Conservation (phyloP, 2,888 invertebrate genomes). For the Lithophane semibrunnea region DNA sequence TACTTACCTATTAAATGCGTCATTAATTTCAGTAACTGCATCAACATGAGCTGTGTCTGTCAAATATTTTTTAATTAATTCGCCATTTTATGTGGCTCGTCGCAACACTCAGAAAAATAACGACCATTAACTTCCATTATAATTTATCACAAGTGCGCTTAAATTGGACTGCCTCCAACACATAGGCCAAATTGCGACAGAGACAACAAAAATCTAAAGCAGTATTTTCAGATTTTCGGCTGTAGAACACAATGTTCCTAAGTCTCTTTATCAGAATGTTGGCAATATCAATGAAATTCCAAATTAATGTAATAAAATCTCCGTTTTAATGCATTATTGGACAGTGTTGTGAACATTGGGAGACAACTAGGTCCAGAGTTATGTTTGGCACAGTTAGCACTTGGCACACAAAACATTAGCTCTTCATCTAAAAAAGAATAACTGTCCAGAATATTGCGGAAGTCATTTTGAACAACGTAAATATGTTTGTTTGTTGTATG, state of each 20-base stretch:
- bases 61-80: slow-evolving; percentile 62
- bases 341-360: slow-evolving; percentile 61
- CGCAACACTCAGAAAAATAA: slow-evolving; percentile 50
- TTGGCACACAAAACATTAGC: slow-evolving; percentile 70
- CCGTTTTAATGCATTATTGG: slow-evolving; percentile 68
- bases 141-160: slow-evolving; percentile 60
- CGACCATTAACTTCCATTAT: slow-evolving; percentile 52
- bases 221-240: slow-evolving; percentile 29
- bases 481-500: slow-evolving; percentile 68
- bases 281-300: slow-evolving; percentile 71
- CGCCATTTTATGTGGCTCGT: slow-evolving; percentile 50
- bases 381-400: slow-evolving; percentile 78
- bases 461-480: slow-evolving; percentile 72
- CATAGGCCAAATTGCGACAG: slow-evolving; percentile 48
- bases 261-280: slow-evolving; percentile 54
- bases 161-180: slow-evolving; percentile 61
- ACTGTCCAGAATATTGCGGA: slow-evolving; percentile 72
- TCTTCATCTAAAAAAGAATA: slow-evolving; percentile 74
- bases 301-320: slow-evolving; percentile 72
- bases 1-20: slow-evolving; percentile 44
- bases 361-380: slow-evolving; percentile 76
- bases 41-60: slow-evolving; percentile 47
- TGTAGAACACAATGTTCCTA: slow-evolving; percentile 18
- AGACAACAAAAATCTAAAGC: slow-evolving; percentile 30
- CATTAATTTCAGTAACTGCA: slow-evolving; percentile 51